A percentile compares a stretch with the other conserved stretches of the same genome.
phyloP scores from a whole-genome alignment of 2,113 vertebrate genomes.

The Cryptomyrus ogoouensis region DNA sequence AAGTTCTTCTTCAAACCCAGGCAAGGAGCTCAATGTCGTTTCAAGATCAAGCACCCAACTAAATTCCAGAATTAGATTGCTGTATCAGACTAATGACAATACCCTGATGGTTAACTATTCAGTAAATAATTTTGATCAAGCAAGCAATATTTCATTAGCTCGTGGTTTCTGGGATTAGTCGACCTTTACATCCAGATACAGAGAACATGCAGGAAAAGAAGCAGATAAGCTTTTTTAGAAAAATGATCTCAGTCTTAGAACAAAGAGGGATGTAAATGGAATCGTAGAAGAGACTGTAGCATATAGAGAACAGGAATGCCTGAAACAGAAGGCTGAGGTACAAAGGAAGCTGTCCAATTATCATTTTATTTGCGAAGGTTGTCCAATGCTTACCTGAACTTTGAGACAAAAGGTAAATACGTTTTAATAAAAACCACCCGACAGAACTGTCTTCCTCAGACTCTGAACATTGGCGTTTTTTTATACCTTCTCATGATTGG shows the following conservation, averaged over 20 bases:
- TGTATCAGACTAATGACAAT: not conserved
- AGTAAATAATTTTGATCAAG: not conserved
- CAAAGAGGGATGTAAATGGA: not conserved
- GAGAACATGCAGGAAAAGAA: not conserved
- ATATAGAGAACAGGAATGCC: not conserved
- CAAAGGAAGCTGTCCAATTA: not conserved
- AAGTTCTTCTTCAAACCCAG: slow-evolving; percentile 89
- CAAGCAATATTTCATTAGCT: not conserved
- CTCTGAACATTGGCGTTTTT: not conserved
- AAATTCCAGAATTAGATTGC: not conserved
- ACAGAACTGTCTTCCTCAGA: not conserved
- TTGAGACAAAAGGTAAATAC: not conserved
- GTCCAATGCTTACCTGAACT: not conserved
- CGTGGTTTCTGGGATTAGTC: not conserved
- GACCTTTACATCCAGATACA: not conserved
- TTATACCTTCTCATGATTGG: not conserved
- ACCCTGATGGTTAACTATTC: not conserved
- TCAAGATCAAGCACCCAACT: not conserved
- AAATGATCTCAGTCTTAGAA: not conserved
- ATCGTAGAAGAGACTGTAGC: not conserved
- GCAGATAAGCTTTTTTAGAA: not conserved
- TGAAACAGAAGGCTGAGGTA: not conserved
- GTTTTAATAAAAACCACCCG: not conserved
- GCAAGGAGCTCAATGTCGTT: slow-evolving; percentile 44
- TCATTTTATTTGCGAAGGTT: not conserved